Conservation (phyloP, 2,888 invertebrate genomes). For the Autographa pulchrina region DNA sequence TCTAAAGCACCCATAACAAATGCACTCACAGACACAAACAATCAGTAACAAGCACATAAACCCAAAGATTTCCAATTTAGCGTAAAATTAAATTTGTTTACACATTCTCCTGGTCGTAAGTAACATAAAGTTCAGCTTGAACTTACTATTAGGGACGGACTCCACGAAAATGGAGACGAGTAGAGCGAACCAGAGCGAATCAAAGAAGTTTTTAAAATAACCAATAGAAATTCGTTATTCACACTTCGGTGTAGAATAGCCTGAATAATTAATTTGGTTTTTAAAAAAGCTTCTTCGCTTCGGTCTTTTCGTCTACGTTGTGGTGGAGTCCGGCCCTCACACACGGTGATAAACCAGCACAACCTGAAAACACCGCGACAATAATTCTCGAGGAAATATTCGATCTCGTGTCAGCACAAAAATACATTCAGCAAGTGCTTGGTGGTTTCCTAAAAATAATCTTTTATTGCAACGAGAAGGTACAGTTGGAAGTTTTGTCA, state of each 20-base stretch:
- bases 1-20: not conserved
- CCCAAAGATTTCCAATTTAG: constrained; percentile 11
- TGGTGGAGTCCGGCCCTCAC: not conserved
- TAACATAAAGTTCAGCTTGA: constrained; percentile 23
- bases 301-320: too few relatives aligned
- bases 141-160: constrained; percentile 17
- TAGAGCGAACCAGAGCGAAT: too few relatives aligned
- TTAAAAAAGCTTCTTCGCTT: too few relatives aligned
- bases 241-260: too few relatives aligned
- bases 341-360: constrained; percentile 49
- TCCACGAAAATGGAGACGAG: too few relatives aligned
- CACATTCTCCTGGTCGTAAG: constrained; percentile 5
- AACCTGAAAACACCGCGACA: constrained; percentile 47
- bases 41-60: constrained; percentile 3
- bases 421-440: constrained; percentile 63
- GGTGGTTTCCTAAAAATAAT: constrained; percentile 60
- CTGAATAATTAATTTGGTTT: too few relatives aligned
- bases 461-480: constrained; percentile 48
- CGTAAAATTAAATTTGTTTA: constrained; percentile 29
- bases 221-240: too few relatives aligned
- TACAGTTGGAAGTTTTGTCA: constrained; percentile 48
- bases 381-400: constrained; percentile 67
- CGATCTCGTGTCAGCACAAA: constrained; percentile 64
- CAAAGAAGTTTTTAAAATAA: too few relatives aligned
- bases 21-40: constrained; percentile 1